Base-by-base conservation (phyloP, 1,140 invertebrate genomes). In the Platorchestia sp. region DNA sequence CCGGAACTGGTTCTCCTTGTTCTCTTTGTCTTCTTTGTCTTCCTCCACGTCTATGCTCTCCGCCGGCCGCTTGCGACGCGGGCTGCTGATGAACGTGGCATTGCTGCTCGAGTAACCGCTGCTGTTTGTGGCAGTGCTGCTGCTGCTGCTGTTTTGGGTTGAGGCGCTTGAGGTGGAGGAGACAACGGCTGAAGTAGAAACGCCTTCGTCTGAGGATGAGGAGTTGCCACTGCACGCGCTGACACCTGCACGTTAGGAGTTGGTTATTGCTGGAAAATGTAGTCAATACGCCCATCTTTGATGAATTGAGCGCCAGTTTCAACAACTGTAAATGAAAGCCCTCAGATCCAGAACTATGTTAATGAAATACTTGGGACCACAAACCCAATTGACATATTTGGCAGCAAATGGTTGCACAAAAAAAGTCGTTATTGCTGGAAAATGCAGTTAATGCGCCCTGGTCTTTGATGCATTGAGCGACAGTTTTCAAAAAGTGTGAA, bases 1-100 rank as follows among this genome's bases (percentile, higher is more conserved):
- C 40, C 96, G 96, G 96, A 97, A 97, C 95, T 97, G 97, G 95
- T 97, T 97, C 96, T 97, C 97, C 95, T 97, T 97, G 59, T 75
- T 75, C 59, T 75, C 59, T 27, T 75, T 75, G 95, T 97, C 97
- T 96, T 97, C 97, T 95, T 97, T 97, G 95, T 97, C 96, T 27
- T 97, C 96, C 42, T 96, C 96, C 89, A 59, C 95, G n/a, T 59
- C 87, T 44, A 45, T 19, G 45, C 40, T 36, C 3, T 42, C 91
- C 43, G n/a, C 91, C 6, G 91, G 91, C 1, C 91, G 91, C n/a
- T 93, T 93, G 45, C 91, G 91, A 1, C 91, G 91, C 16, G 91
- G 91, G 36, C 91, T 93, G 36, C 91, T 93, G 45, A 93, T 47
- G 45, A 19, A 93, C 0, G 91, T 93, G 19, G 91, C 91, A n/a